Evolutionary conservation across 2,888 invertebrate genomes (phyloP).

Genomic region (Meta bourneti): DNA sequence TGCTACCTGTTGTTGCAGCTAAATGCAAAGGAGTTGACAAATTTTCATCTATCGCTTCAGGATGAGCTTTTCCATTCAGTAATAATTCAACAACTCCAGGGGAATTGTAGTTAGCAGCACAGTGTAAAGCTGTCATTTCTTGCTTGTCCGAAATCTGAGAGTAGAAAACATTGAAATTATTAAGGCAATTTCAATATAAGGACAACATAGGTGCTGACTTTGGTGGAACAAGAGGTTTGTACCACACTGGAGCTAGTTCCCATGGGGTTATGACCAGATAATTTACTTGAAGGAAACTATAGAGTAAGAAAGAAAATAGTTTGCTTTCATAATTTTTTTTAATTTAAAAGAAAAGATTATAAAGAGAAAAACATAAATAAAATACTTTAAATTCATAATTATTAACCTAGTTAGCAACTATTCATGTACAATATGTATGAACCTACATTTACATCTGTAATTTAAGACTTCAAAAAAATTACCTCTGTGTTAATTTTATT

Average conservation of each 20-base stretch:
- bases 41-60: conserved; percentile 79
- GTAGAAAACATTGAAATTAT: neutral
- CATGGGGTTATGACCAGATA: no score
- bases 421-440: no score
- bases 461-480: conserved; percentile 14
- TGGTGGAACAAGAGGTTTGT: no score
- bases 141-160: conserved; percentile 81
- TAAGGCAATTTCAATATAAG: neutral
- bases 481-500: conserved; percentile 80
- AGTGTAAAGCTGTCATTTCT: conserved; percentile 82
- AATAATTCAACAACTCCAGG: conserved; percentile 80
- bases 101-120: conserved; percentile 81
- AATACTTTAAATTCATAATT: neutral
- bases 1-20: conserved; percentile 80
- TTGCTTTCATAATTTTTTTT: neutral
- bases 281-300: neutral
- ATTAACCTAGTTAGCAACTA: no score
- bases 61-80: conserved; percentile 80
- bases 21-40: conserved; percentile 81
- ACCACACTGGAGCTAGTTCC: no score
- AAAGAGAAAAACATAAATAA: neutral
- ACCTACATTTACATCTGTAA: neutral
- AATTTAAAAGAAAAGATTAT: neutral
- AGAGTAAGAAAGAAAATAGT: neutral
- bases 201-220: no score